Evolutionary conservation across 1,140 invertebrate species (phyloP).

Genomic region (Drosophila novamexicana): DNA sequence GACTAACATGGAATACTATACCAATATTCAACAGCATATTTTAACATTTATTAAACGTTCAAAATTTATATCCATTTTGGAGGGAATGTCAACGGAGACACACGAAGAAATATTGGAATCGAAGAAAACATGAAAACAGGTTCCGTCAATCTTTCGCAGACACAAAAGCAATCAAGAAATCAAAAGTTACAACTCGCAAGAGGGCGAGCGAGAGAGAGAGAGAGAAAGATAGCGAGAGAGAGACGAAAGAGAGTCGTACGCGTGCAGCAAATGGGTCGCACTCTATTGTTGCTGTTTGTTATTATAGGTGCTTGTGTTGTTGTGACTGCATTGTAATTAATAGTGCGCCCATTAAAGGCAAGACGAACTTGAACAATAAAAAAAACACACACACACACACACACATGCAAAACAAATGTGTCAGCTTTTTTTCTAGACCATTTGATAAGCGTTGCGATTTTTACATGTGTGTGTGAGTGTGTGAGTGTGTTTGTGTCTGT

Average conservation of each 20-base stretch:
- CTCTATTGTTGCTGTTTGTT: constrained; percentile 15
- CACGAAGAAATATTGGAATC: constrained; percentile 1
- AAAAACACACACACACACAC: constrained; percentile 1
- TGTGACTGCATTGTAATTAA: constrained; percentile 44
- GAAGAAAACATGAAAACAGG: constrained; percentile 12
- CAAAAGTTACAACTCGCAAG: constrained; percentile 24
- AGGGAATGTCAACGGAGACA: not conserved
- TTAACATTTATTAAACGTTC: not conserved
- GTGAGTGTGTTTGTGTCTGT: not conserved
- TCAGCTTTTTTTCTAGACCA: constrained; percentile 8
- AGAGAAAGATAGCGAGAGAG: not conserved
- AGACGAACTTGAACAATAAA: constrained; percentile 28
- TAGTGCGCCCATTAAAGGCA: constrained; percentile 15
- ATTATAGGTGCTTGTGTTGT: constrained; percentile 6
- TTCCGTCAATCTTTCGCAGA: constrained; percentile 1
- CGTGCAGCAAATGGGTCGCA: constrained; percentile 26
- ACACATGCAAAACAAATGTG: constrained; percentile 8
- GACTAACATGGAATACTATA: too few relatives aligned
- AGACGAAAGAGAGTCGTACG: not conserved
- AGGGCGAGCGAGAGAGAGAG: not conserved
- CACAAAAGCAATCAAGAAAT: constrained; percentile 15
- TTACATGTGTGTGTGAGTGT: not conserved
- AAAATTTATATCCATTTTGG: not conserved
- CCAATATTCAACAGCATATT: not conserved
- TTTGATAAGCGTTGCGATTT: constrained; percentile 35